These are phyloP conservation scores for Morone chrysops DNA, from an alignment of 2,113 vertebrate species.

Conservation along the genomic window DNA sequence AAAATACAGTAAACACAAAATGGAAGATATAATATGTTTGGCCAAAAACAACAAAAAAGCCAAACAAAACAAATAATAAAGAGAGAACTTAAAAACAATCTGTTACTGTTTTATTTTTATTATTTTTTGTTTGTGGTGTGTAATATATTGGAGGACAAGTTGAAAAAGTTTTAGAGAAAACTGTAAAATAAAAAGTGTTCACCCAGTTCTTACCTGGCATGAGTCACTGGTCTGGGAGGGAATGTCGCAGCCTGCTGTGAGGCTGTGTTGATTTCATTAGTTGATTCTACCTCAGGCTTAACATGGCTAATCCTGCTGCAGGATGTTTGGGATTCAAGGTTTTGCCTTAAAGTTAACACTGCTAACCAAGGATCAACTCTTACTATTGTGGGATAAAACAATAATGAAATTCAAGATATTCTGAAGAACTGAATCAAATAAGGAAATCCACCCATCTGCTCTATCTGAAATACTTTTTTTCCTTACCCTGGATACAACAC, in stretches of 20 bases:
- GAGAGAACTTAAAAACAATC: too few species aligned
- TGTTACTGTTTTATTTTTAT: too few species aligned
- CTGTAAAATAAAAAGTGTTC: not conserved
- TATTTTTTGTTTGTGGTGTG: too few species aligned
- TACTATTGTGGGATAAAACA: too few species aligned
- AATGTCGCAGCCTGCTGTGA: not conserved
- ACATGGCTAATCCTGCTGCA: not conserved
- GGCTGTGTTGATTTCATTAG: not conserved
- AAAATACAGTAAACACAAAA: too few species aligned
- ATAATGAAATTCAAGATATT: not conserved
- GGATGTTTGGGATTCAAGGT: not conserved
- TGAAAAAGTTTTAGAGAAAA: too few species aligned
- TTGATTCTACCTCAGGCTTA: not conserved
- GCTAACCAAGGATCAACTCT: not conserved
- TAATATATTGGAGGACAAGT: too few species aligned
- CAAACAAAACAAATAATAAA: too few species aligned
- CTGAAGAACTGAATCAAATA: not conserved
- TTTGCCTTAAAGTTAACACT: not conserved
- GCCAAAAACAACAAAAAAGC: too few species aligned
- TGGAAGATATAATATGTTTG: too few species aligned
- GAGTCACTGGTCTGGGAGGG: not conserved
- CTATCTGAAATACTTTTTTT: not conserved
- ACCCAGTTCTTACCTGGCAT: not conserved
- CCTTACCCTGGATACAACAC: not conserved
- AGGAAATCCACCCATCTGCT: constrained; percentile 18